phyloP scores from a whole-genome alignment of 2,113 vertebrate genomes.

The Dromiciops gliroides region DNA sequence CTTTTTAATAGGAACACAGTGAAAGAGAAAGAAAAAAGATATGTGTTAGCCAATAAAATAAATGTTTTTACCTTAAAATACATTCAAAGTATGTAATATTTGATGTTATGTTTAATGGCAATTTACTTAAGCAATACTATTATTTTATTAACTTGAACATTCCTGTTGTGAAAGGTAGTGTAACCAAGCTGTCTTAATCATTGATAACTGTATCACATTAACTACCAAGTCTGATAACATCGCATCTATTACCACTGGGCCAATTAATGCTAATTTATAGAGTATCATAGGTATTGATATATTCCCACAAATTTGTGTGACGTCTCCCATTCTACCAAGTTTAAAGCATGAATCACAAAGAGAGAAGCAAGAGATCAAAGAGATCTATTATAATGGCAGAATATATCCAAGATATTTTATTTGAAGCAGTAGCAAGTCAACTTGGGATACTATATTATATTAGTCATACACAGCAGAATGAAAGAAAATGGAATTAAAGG shows the following conservation, averaged over 20 bases:
- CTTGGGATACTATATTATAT: slow-evolving; percentile 16
- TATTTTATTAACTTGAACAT: slow-evolving; percentile 54
- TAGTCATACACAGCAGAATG: slow-evolving; percentile 11
- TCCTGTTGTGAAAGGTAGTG: slow-evolving; percentile 16
- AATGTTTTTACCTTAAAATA: neutral
- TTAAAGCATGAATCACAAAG: slow-evolving; percentile 11
- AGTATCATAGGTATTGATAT: no score
- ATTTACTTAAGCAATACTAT: slow-evolving; percentile 28
- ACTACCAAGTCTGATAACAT: no score
- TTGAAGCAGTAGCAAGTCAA: slow-evolving; percentile 26
- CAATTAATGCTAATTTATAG: no score
- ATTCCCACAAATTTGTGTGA: neutral
- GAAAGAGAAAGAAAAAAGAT: no score
- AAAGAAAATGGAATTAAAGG: slow-evolving; percentile 31
- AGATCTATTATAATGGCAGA: slow-evolving; percentile 18
- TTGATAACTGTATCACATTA: slow-evolving; percentile 27
- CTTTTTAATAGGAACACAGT: no score
- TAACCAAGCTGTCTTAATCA: slow-evolving; percentile 35
- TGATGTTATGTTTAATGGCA: slow-evolving; percentile 32
- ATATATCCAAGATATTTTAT: slow-evolving; percentile 33
- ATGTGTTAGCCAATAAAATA: no score
- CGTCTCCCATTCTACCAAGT: slow-evolving; percentile 5
- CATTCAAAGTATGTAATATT: slow-evolving; percentile 56
- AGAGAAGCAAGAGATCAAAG: slow-evolving; percentile 24
- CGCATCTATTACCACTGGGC: slow-evolving; percentile 6